A percentile compares a stretch with the other conserved stretches of the same genome.
These are phyloP conservation scores for Neodiprion lecontei DNA, from an alignment of 1,140 invertebrate species.

Conservation along the genomic window DNA sequence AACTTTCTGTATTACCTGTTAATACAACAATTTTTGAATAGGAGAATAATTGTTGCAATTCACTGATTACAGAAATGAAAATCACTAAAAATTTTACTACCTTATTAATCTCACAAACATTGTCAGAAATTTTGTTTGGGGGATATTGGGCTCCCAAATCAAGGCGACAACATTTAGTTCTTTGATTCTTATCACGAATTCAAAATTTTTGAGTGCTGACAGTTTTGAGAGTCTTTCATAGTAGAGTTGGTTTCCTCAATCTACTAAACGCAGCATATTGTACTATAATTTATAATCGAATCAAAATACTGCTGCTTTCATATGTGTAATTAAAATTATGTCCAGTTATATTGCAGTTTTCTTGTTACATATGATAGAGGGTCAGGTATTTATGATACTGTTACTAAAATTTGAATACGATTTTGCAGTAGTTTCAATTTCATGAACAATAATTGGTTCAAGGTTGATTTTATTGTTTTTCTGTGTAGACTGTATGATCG, in stretches of 20 bases:
- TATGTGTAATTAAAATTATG: not conserved
- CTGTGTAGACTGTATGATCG: not conserved
- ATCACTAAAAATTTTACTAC: not conserved
- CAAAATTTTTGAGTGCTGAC: no score
- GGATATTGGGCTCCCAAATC: no score
- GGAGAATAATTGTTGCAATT: not conserved
- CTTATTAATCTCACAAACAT: no score
- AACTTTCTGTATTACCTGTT: not conserved
- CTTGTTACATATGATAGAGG: not conserved
- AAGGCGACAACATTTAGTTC: no score
- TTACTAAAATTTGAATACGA: slow-evolving; percentile 11
- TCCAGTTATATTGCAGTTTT: slow-evolving; percentile 2
- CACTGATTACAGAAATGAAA: not conserved
- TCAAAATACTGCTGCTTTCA: not conserved
- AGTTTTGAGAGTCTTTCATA: no score
- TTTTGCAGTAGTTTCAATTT: slow-evolving; percentile 3
- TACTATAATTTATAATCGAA: not conserved
- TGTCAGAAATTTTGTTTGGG: no score
- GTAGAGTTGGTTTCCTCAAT: no score
- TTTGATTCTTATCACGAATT: no score
- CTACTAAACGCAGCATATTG: no score
- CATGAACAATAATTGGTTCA: not conserved
- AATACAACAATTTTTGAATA: not conserved
- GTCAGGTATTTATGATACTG: not conserved
- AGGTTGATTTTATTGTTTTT: not conserved